These are phyloP conservation scores for Hypena proboscidalis DNA, from an alignment of 2,888 invertebrate species.

Conservation along the genomic window DNA sequence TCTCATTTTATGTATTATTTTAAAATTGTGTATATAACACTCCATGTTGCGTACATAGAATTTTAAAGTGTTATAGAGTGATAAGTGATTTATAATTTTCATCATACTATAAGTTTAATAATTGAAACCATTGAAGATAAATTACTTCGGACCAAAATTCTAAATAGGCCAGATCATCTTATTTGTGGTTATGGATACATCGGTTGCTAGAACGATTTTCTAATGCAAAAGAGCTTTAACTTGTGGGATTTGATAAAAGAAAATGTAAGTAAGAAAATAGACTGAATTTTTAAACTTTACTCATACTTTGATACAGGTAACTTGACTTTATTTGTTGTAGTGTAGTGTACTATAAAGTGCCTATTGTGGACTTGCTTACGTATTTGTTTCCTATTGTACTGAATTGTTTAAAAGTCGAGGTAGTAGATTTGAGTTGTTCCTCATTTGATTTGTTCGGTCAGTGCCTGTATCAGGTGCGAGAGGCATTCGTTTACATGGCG, in stretches of 20 bases:
- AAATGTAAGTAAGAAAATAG: constrained; percentile 69
- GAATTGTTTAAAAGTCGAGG: constrained; percentile 5
- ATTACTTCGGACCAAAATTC: constrained; percentile 70
- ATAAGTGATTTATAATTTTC: constrained; percentile 47
- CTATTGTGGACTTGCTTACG: constrained; percentile 46
- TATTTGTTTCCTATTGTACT: constrained; percentile 27
- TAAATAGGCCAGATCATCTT: constrained; percentile 58
- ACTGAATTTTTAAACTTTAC: constrained; percentile 80
- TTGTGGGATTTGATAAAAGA: constrained; percentile 70
- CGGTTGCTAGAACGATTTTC: constrained; percentile 64
- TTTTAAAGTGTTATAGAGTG: constrained; percentile 49
- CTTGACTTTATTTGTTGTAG: constrained; percentile 66
- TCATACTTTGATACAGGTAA: constrained; percentile 79
- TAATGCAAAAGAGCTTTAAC: constrained; percentile 78
- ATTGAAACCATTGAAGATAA: constrained; percentile 35
- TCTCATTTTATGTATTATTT: constrained; percentile 79
- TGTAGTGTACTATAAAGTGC: constrained; percentile 60
- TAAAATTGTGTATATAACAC: constrained; percentile 67
- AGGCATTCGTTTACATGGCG: constrained; percentile 57
- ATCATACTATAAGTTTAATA: constrained; percentile 42
- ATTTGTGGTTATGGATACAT: constrained; percentile 56
- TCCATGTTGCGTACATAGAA: constrained; percentile 55
- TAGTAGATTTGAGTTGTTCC: constrained; percentile 25
- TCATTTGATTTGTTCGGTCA: constrained; percentile 43
- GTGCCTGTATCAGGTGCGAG: constrained; percentile 73